These are phyloP conservation scores for Watsonalla cultraria DNA, from an alignment of 2,888 invertebrate genomes.

Conservation along the genomic window DNA sequence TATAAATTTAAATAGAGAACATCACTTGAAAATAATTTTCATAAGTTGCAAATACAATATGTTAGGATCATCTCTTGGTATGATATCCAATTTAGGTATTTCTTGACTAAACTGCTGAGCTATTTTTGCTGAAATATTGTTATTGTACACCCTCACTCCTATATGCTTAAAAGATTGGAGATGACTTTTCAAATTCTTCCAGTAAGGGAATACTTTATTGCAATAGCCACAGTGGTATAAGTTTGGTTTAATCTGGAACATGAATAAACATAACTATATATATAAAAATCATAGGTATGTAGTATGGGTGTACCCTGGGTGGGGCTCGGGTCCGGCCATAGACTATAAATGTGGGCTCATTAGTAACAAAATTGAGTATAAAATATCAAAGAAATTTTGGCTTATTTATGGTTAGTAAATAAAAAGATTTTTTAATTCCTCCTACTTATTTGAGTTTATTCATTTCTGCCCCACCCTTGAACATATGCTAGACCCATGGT, in stretches of 20 bases:
- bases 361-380: too few species aligned
- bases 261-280: constrained; percentile 2
- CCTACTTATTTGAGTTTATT: too few species aligned
- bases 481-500: too few species aligned
- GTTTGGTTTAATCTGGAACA: constrained; percentile 42
- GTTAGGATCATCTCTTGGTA: constrained; percentile 11
- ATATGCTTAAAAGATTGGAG: constrained; percentile 10
- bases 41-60: constrained; percentile 18
- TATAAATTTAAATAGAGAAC: background rate
- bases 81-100: background rate
- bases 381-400: too few species aligned
- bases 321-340: too few species aligned
- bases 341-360: too few species aligned
- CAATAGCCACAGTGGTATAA: constrained; percentile 55
- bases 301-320: too few species aligned
- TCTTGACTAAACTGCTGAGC: constrained; percentile 7
- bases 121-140: constrained; percentile 14
- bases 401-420: too few species aligned
- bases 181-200: constrained; percentile 30
- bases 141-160: background rate
- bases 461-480: too few species aligned
- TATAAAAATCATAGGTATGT: background rate
- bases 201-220: constrained; percentile 38
- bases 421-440: too few species aligned
- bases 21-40: constrained; percentile 3